Conservation (phyloP, 2,113 vertebrate species). For the Rhinogobius similis region DNA sequence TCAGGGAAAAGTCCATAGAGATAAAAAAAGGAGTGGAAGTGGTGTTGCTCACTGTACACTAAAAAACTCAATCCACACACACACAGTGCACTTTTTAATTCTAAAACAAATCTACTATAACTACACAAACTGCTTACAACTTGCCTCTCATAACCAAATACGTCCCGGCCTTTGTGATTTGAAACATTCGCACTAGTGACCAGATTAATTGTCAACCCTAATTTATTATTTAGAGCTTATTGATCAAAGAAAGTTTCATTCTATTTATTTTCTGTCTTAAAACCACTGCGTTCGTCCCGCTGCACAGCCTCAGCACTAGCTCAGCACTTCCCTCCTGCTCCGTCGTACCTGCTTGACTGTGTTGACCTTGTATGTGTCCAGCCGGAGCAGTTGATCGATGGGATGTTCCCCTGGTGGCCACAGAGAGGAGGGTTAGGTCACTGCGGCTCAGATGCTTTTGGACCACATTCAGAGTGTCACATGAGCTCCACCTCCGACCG, state of each 20-base stretch:
- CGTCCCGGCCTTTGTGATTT: not conserved
- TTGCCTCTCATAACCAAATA: not conserved
- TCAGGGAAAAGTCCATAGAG: no score
- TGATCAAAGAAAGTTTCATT: not conserved
- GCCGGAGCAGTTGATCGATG: constrained; percentile 87
- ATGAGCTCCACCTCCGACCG: constrained; percentile 33
- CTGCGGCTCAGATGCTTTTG: constrained; percentile 16
- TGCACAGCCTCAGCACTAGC: not conserved
- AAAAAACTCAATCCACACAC: no score
- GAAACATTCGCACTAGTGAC: not conserved
- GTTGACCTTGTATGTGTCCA: constrained; percentile 83
- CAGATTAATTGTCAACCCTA: not conserved
- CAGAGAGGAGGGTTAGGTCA: constrained; percentile 33
- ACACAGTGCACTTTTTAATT: no score
- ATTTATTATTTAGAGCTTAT: not conserved
- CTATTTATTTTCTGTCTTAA: not conserved
- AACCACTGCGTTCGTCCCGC: not conserved
- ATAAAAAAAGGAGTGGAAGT: no score
- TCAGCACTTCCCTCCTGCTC: not conserved
- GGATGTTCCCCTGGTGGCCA: constrained; percentile 72
- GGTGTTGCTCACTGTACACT: no score
- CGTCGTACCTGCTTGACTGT: constrained; percentile 85
- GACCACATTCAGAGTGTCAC: constrained; percentile 47
- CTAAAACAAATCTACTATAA: no score
- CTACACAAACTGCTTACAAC: no score